These are phyloP conservation scores for Paracentrotus lividus DNA, from an alignment of 53 echinoderm and acorn worm genomes.

Conservation along the genomic window DNA sequence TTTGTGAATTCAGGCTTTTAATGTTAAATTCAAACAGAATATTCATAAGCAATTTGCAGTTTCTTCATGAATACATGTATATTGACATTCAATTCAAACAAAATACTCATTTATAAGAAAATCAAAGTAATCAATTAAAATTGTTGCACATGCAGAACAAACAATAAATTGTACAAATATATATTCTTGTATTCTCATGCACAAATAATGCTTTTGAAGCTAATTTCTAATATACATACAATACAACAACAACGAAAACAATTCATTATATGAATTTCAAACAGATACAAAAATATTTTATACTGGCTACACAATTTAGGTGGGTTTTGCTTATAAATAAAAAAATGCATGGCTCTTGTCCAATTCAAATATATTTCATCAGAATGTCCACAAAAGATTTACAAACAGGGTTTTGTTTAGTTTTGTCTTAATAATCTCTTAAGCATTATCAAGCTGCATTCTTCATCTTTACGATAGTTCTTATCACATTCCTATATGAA, in stretches of 20 bases:
- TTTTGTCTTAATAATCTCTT: no score
- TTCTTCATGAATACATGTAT: no score
- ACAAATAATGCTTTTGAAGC: constrained; percentile 20
- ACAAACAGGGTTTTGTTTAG: no score
- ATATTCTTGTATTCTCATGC: not conserved
- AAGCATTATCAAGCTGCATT: no score
- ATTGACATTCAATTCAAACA: not conserved
- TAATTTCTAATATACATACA: not conserved
- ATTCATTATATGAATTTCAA: constrained; percentile 47
- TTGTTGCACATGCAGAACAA: constrained; percentile 19
- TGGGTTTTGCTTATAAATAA: constrained; percentile 2
- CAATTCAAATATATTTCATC: no score
- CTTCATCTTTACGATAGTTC: no score
- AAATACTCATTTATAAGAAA: not conserved
- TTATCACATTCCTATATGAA: no score
- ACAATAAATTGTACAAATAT: not conserved
- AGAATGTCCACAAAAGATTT: no score
- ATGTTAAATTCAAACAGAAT: no score
- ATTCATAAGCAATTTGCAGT: no score
- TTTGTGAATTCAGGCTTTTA: no score
- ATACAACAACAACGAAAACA: constrained; percentile 43
- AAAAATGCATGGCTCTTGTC: not conserved
- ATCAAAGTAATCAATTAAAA: not conserved
- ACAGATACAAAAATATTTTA: not conserved
- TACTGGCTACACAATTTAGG: not conserved